A percentile compares a stretch with the other conserved stretches of the same genome.
These are phyloP conservation scores for Ladona fulva DNA, from an alignment of 1,140 invertebrate genomes.

Conservation along the genomic window DNA sequence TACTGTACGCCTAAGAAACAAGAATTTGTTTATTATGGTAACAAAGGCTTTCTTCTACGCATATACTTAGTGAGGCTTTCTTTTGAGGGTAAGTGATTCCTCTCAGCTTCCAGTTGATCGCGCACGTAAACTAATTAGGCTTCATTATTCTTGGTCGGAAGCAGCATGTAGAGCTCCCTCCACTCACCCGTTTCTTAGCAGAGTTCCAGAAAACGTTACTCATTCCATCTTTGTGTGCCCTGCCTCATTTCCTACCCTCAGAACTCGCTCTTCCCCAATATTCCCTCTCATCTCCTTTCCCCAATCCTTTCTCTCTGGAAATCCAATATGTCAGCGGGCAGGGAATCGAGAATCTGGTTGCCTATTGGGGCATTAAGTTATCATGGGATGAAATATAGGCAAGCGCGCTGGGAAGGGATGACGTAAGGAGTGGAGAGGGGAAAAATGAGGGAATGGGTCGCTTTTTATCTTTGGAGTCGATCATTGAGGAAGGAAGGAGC, in stretches of 20 bases:
- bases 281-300: neutral
- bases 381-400: constrained; percentile 9
- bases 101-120: too few species aligned
- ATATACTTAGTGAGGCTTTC: too few species aligned
- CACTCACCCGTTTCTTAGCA: too few species aligned
- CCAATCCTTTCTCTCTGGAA: neutral
- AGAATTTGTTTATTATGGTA: too few species aligned
- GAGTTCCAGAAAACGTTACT: too few species aligned
- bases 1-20: too few species aligned
- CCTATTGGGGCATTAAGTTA: constrained; percentile 5
- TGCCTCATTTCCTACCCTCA: neutral
- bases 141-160: too few species aligned
- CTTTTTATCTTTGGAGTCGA: neutral
- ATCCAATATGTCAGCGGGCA: neutral
- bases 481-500: neutral
- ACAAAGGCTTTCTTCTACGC: too few species aligned
- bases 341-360: neutral
- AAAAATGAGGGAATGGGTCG: neutral
- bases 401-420: neutral
- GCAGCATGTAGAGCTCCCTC: too few species aligned
- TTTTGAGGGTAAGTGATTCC: too few species aligned
- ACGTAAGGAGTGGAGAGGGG: neutral
- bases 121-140: too few species aligned
- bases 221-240: too few species aligned
- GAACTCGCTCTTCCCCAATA: neutral